Evolutionary conservation across 1,140 invertebrate genomes (phyloP).

Genomic region (Anastrepha ludens): DNA sequence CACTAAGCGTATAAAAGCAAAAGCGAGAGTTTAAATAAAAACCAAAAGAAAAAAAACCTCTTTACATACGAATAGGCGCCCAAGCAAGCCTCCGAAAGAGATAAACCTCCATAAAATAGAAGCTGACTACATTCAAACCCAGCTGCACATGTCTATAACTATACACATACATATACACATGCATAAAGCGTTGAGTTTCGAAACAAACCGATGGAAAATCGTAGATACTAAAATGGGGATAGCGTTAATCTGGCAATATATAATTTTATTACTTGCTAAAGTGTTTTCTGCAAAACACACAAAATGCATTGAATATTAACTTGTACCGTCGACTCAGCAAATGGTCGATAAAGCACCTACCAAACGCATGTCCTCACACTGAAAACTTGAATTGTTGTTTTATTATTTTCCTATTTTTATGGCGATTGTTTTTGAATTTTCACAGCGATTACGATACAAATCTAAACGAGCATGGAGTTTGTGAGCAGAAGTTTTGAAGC

Average conservation of each 20-base stretch:
- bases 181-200: neutral
- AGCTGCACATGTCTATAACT: neutral
- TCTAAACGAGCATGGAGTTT: neutral
- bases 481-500: neutral
- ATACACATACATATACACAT: neutral
- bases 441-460: slow-evolving; percentile 20
- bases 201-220: slow-evolving; percentile 28
- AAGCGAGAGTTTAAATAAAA: neutral
- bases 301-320: neutral
- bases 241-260: slow-evolving; percentile 34
- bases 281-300: neutral
- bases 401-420: neutral
- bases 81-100: neutral
- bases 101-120: slow-evolving; percentile 8
- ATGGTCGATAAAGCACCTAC: neutral
- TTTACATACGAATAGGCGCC: neutral
- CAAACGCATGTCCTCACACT: too few species aligned
- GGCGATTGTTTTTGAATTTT: neutral
- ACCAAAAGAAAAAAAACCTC: neutral
- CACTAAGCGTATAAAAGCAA: neutral
- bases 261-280: slow-evolving; percentile 46
- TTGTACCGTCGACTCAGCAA: neutral
- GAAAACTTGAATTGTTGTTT: neutral
- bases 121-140: neutral
- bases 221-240: slow-evolving; percentile 8